Conservation (phyloP, 2,888 invertebrate species). For the Amphipyra tragopoginis region DNA sequence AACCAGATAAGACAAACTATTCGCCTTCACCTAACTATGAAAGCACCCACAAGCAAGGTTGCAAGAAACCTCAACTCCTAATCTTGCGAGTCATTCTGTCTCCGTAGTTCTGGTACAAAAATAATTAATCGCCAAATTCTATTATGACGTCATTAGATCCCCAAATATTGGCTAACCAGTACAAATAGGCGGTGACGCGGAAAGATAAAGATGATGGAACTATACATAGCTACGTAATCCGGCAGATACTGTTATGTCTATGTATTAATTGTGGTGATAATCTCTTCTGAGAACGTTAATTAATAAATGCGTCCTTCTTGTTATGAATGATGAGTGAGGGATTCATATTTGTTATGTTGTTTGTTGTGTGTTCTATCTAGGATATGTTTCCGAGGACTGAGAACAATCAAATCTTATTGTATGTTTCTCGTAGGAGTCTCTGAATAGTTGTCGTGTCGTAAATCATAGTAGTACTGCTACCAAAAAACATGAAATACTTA, state of each 20-base stretch:
- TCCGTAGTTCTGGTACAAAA: conserved; percentile 60
- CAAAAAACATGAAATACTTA: too few relatives aligned
- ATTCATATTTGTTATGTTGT: neutral
- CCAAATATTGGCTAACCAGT: conserved; percentile 60
- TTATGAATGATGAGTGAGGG: neutral
- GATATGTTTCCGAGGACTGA: neutral
- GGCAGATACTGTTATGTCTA: conserved; percentile 35
- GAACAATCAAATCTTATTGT: neutral
- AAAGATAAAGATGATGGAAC: conserved; percentile 67
- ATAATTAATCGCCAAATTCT: conserved; percentile 75
- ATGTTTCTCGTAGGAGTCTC: too few relatives aligned
- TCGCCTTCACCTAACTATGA: conserved; percentile 15
- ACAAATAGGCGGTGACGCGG: conserved; percentile 67
- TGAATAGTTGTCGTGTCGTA: too few relatives aligned
- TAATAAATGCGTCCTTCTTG: conserved; percentile 23
- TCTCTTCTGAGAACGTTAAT: conserved; percentile 31
- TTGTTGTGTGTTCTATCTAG: neutral
- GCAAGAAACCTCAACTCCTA: conserved; percentile 27
- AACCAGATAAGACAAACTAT: conserved; percentile 41
- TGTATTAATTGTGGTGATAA: conserved; percentile 32
- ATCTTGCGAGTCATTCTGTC: conserved; percentile 51
- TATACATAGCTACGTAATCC: conserved; percentile 42
- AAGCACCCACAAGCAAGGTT: conserved; percentile 7
- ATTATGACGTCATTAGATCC: conserved; percentile 69
- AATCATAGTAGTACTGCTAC: too few relatives aligned